Evolutionary conservation across 2,113 vertebrate genomes (phyloP).

Genomic region (Scomber scombrus): DNA sequence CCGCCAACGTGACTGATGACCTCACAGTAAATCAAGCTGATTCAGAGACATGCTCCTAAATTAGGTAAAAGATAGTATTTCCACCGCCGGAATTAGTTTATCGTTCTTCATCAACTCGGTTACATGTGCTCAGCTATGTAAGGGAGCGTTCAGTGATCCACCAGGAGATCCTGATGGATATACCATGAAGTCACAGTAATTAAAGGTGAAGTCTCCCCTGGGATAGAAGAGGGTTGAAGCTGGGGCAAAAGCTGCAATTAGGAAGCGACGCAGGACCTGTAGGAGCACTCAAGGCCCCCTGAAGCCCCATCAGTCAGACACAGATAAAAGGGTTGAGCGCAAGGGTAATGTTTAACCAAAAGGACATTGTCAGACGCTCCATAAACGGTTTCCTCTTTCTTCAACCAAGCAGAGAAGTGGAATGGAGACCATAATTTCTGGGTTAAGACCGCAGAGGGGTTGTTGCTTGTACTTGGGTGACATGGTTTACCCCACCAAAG

Average conservation of each 20-base stretch:
- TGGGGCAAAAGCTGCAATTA: conserved; percentile 67
- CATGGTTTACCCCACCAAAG: conserved; percentile 23
- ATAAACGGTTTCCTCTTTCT: conserved; percentile 77
- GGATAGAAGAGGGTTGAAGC: conserved; percentile 55
- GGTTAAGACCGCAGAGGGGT: conserved; percentile 20
- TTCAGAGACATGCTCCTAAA: conserved; percentile 51
- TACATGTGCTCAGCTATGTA: conserved; percentile 19
- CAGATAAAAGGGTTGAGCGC: conserved; percentile 80
- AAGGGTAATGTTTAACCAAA: conserved; percentile 74
- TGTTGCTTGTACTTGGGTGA: conserved; percentile 17
- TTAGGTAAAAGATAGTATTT: conserved; percentile 34
- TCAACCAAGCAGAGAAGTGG: conserved; percentile 48
- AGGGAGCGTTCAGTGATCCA: conserved; percentile 28
- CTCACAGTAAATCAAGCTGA: conserved; percentile 22
- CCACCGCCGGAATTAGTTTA: conserved; percentile 39
- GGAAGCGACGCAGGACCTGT: conserved; percentile 67
- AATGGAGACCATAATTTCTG: conserved; percentile 33
- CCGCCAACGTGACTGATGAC: conserved; percentile 19
- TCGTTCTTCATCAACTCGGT: conserved; percentile 33
- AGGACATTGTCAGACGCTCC: conserved; percentile 53
- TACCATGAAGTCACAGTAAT: conserved; percentile 77
- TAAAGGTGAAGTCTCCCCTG: conserved; percentile 70
- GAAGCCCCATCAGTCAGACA: conserved; percentile 76
- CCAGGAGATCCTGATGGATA: conserved; percentile 71
- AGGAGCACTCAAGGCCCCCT: conserved; percentile 68